Evolutionary conservation across 2,888 invertebrate species (phyloP), one percentile per base, ranked within the genome.

Genomic region (Lordiphosa andalusiaca): DNA sequence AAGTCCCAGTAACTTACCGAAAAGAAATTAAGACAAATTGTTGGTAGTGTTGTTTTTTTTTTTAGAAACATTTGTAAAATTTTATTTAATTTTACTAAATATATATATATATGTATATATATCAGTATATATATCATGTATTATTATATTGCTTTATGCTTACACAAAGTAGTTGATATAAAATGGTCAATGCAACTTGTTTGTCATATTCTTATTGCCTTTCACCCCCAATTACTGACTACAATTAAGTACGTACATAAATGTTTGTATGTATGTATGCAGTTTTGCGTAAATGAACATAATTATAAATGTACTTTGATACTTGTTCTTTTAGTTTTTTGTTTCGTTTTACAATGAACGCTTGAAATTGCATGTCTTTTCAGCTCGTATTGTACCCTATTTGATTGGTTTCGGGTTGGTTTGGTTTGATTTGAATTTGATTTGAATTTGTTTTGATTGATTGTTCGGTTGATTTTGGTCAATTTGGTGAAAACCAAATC

Each of bases 361-460:
- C 59, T 66, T 65, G 53, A 66, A 53, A 58, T 57, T 66, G 53
- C 59, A 67, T 67, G 65, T 66, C 65, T 66, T 66, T 66, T 66
- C 59, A 66, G 65, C 67, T 67, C 60, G 35, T 63, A 56, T 46
- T 41, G 53, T 65, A 66, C 53, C 53, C 53, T 54, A 67, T 54
- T 51, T 58, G 50, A 52, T 52, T 58, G 52, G n/a, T 59, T 65
- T 65, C 49, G 42, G 52, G 48, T 38, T 56, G 16, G 52, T 48
- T 52, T 44, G 33, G 41, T 33, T 49, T 21, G 6, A 25, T 30
- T 25, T 30, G 30, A 23, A 47, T 33, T 49, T 13, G 6, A 25
- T 30, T 25, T 30, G 30, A 23, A 16, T 19, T 19, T 19, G 4
- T 4, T 19, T 23, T 23, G 23, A 23, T 23, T 23, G 23, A 30